Conservation (phyloP, 2,888 invertebrate species). For the Chromoteleia sp. region DNA sequence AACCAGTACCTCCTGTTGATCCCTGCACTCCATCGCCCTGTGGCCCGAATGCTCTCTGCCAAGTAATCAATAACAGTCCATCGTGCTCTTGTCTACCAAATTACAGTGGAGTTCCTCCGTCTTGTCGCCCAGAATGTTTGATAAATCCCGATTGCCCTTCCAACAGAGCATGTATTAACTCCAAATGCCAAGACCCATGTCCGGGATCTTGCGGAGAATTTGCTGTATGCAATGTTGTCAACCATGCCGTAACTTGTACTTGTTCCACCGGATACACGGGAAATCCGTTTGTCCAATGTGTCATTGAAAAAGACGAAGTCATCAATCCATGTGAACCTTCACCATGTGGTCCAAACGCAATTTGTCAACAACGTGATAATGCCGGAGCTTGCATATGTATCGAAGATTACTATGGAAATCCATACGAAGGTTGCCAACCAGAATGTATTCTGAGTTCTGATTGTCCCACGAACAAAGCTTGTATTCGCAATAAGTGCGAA, state of each 20-base stretch:
- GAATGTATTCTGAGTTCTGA: constrained; percentile 89
- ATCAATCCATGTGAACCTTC: constrained; percentile 88
- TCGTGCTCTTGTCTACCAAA: constrained; percentile 91
- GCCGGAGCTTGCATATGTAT: constrained; percentile 86
- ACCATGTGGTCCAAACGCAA: constrained; percentile 90
- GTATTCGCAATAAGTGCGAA: constrained; percentile 89
- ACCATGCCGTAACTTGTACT: constrained; percentile 91
- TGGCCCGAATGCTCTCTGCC: constrained; percentile 92
- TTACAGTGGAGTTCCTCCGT: constrained; percentile 92
- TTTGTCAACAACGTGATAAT: constrained; percentile 91
- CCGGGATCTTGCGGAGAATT: constrained; percentile 91
- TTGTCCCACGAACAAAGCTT: constrained; percentile 87
- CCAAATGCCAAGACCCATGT: constrained; percentile 91
- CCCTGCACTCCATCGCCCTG: constrained; percentile 93
- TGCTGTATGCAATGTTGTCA: constrained; percentile 87
- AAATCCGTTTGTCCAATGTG: constrained; percentile 83
- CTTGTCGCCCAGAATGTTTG: constrained; percentile 93
- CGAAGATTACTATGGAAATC: constrained; percentile 86
- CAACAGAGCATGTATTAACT: constrained; percentile 88
- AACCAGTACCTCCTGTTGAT: constrained; percentile 84
- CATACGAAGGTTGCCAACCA: constrained; percentile 89
- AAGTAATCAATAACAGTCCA: constrained; percentile 88
- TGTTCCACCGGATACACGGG: constrained; percentile 87
- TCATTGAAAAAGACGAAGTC: constrained; percentile 29
- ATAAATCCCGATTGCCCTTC: constrained; percentile 90